Evolutionary conservation across 2,113 vertebrate genomes (phyloP), one percentile per base, ranked within the genome.

Genomic region (Caranx ignobilis): DNA sequence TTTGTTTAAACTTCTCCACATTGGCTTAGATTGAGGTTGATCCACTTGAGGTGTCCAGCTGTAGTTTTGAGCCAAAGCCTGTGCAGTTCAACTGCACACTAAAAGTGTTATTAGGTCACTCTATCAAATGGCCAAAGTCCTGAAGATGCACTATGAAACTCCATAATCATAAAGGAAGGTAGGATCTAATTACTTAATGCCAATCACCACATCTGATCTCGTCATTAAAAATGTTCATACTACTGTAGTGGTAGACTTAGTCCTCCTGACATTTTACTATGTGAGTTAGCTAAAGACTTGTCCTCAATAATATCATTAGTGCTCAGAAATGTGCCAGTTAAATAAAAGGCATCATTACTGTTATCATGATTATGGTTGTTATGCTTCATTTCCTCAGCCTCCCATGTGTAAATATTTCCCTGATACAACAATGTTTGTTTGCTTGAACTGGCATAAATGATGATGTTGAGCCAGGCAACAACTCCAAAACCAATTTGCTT

Each of bases 141-240:
- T 48, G 6, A 10, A 70, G 16, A 64, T 75, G 52, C 26, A 69
- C 64, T 21, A 9, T 71, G 68, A 79, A 61, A 48, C 57, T 75
- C 35, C 61, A 2, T 75, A 56, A 52, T 56, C 57, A 81, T 68
- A 43, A 43, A 15, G 21, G 8, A 21, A 61, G 21, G 7, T 5
- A 10, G 21, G 12, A 45, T 60, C 15, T 16, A 45, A 48, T 45
- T 21, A 21, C 70, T 71, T 60, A 4, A 45, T 6, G 19, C 34
- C 35, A 26, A 35, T 47, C 31, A 55, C 52, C 32, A 31, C 8
- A 45, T 50, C 75, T 37, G 3, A 64, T 35, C 31, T 19, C 47
- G 37, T 21, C 61, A 80, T 77, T 52, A 82, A 79, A 21, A 19
- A 37, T 0, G 67, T 52, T 34, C 19, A 47, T 55, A 4, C 13